Base-by-base conservation (phyloP, 64 coral and sea anemone species). In the Catalaphyllia jardinei region DNA sequence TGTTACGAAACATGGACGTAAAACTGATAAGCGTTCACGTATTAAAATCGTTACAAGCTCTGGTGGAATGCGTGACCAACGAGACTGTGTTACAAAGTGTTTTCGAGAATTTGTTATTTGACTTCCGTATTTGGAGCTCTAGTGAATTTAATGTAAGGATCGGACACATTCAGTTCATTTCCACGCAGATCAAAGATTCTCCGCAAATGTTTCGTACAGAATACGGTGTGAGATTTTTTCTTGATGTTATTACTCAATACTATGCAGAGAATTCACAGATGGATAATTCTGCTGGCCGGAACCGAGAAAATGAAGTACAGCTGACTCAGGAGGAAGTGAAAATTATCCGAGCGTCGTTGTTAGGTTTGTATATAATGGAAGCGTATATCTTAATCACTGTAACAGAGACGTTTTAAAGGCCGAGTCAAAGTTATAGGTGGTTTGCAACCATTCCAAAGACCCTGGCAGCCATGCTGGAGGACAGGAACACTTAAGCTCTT, bases 121-220 rank as follows among this genome's bases (percentile, higher is more conserved):
- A 99, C 50, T 99, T 99, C 76, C 80, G 85, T 38, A 93, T 99
- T 69, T 99, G 97, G 97, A 92, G 87, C 33, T 82, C 75, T 20
- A 93, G 91, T 67, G 88, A 93, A 20, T 95, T 99, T 75, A 81
- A 89, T 14, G 84, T 95, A 30, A 91, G 94, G 49, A 95, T 95
- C 42, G 94, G 93, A 28, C 97, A 99, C 78, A 88, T 99, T 38
- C 97, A 99, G 57, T 99, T 93, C 77, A 76, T 99, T 30, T 95
- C 97, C 16, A 99, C 97, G 3, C 84, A 95, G 16, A 91, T 99
- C 74, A 99, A 99, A 75, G 94, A 99, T 51, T 91, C 88, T 10
- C 94, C 97, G 0, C 39, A 72, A 6, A 80, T 64, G 24, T 95
- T 95, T 86, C 89, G 90, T 62, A 83, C 49, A 35, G 59, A 52